Conservation (phyloP, 1,140 invertebrate species). For the Camponotus vicinus region DNA sequence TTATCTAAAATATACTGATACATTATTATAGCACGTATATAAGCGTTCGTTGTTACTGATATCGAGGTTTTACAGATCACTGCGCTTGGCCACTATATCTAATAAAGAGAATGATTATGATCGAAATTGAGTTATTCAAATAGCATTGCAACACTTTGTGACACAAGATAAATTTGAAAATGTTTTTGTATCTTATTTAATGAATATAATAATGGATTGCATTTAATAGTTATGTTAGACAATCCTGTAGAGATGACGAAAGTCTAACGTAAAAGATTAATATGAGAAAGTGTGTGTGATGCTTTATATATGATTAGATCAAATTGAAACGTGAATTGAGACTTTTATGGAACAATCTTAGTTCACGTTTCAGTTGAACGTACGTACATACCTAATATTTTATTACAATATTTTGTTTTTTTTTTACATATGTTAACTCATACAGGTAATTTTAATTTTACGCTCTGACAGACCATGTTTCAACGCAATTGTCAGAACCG, state of each 20-base stretch:
- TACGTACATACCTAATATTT: too few relatives aligned
- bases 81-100: neutral
- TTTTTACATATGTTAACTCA: neutral
- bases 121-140: conserved; percentile 51
- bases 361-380: too few relatives aligned
- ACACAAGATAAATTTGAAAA: neutral
- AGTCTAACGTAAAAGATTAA: neutral
- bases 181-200: neutral
- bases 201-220: neutral
- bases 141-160: conserved; percentile 21
- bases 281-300: neutral
- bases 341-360: too few relatives aligned
- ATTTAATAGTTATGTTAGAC: neutral
- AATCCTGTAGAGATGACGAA: neutral
- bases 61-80: conserved; percentile 13
- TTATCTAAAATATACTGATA: conserved; percentile 22
- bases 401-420: neutral
- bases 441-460: conserved; percentile 14
- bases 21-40: neutral
- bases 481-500: conserved; percentile 38
- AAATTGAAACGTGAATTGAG: too few relatives aligned
- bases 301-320: neutral
- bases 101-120: conserved; percentile 22
- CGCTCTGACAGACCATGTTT: neutral
- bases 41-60: neutral